Evolutionary conservation across 64 coral and sea anemone genomes (phyloP), one percentile per base, ranked within the genome.

Genomic region (Cladopsammia gracilis): DNA sequence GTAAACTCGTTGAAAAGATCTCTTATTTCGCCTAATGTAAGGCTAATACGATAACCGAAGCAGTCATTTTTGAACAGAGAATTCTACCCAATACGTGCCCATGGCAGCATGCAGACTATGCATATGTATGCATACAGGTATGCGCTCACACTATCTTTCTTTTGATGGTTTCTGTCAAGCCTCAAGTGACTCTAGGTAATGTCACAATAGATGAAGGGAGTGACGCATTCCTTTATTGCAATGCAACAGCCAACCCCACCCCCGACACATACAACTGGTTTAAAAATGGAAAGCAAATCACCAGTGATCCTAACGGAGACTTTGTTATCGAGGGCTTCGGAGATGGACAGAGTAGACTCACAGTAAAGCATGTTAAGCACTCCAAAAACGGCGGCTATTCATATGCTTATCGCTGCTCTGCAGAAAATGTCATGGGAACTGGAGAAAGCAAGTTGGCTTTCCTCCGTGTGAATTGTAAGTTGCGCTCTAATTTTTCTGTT

Each of bases 381-480:
- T n/a, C n/a, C n/a, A n/a, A n/a, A n/a, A n/a, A n/a, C n/a, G n/a
- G n/a, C n/a, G n/a, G n/a, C n/a, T n/a, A n/a, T n/a, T n/a, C n/a
- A n/a, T n/a, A n/a, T n/a, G n/a, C n/a, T n/a, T n/a, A n/a, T n/a
- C n/a, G 74, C 14, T 96, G 95, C 23, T 81, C 86, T 64, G 95
- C 82, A 22, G 13, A 11, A 76, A 96, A 96, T 86, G 2, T 0
- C 0, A 42, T 93, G n/a, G 95, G 95, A 72, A 75, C 65, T 47
- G 95, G 95, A 25, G 15, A 54, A 3, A 79, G 70, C 44, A 76
- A 64, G 13, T 61, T 76, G n/a, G 83, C 67, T 57, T 96, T 42
- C 75, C 56, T 96, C 19, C 14, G 46, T 26, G 86, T 91, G 13
- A 78, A 57, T 19, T 96, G 95, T 93, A 79, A 96, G 95, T 93